Conservation (phyloP, 2,888 invertebrate species). For the Cephalotes varians region DNA sequence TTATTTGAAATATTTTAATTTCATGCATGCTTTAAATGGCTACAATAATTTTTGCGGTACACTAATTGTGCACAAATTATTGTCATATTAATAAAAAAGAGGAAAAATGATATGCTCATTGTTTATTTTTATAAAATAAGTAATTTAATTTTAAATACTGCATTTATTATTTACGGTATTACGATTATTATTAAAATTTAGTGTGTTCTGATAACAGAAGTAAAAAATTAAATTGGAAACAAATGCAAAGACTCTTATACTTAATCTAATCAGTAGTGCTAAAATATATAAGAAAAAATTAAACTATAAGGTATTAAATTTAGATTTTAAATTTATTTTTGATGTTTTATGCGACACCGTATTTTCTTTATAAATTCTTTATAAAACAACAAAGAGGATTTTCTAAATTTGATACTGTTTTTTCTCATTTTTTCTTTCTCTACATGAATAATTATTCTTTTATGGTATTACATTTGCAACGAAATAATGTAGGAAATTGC, state of each 20-base stretch:
- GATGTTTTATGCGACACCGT: not conserved
- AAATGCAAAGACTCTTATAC: not conserved
- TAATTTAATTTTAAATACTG: not conserved
- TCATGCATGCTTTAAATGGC: not conserved
- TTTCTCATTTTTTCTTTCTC: not conserved
- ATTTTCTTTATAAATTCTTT: too few species aligned
- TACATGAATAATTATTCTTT: not conserved
- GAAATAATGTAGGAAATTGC: conserved; percentile 6
- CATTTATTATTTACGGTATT: not conserved
- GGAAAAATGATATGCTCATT: not conserved
- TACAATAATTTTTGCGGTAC: not conserved
- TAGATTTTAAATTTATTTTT: not conserved
- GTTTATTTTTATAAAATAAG: not conserved
- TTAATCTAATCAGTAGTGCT: not conserved
- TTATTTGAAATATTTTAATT: not conserved
- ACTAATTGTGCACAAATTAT: not conserved
- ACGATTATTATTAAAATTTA: not conserved
- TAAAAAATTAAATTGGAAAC: not conserved
- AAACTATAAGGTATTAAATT: not conserved
- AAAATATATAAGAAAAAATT: not conserved
- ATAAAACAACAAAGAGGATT: not conserved
- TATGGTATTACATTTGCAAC: not conserved
- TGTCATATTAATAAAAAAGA: not conserved
- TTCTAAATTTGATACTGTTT: not conserved
- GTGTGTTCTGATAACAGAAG: not conserved